Percentiles rank a stretch among this genome's conserved stretches.
Conservation (phyloP, 2,113 vertebrate genomes). For the Elanoides forficatus region DNA sequence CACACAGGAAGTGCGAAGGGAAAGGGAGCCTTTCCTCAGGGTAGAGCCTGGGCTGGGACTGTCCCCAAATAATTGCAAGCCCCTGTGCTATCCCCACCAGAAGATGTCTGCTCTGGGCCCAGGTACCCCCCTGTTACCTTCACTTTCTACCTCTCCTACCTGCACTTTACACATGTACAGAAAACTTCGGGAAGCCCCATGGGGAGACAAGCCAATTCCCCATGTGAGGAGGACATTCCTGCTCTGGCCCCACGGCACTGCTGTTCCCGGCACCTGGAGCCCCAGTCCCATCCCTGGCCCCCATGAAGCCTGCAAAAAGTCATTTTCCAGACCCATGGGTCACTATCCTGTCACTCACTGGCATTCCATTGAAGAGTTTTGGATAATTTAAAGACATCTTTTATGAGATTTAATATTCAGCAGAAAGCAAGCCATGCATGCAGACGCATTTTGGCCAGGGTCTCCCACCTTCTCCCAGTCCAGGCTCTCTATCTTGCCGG, state of each 20-base stretch:
- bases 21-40: not conserved
- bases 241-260: not conserved
- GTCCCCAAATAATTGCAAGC: not conserved
- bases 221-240: not conserved
- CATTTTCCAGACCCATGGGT: not conserved
- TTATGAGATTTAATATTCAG: not conserved
- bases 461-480: not conserved
- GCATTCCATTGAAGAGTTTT: not conserved
- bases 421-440: not conserved
- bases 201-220: not conserved
- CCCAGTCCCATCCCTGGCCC: too few relatives aligned
- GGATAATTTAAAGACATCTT: not conserved
- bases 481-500: not conserved
- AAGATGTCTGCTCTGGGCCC: not conserved
- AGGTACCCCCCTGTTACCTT: not conserved
- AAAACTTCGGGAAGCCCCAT: not conserved
- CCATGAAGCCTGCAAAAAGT: not conserved
- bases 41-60: not conserved
- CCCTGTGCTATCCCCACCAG: not conserved
- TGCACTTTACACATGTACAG: not conserved
- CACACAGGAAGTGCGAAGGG: fast-evolving
- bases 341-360: not conserved
- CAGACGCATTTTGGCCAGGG: not conserved
- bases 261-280: not conserved
- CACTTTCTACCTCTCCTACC: not conserved